Evolutionary conservation across 2,888 invertebrate species (phyloP).

Genomic region (Malthinus seriepunctatus): DNA sequence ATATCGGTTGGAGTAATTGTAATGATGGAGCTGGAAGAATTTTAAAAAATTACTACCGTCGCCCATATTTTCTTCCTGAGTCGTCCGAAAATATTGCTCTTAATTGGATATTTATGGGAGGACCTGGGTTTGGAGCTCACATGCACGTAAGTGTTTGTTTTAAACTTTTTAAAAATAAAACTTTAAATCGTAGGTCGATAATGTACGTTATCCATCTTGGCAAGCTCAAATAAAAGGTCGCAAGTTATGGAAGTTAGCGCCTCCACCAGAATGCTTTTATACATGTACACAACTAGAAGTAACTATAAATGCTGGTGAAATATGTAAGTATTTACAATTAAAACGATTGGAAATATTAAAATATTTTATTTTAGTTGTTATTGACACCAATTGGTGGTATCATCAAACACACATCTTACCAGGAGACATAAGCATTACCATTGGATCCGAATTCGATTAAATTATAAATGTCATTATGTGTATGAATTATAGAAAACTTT

Average conservation of each 20-base stretch:
- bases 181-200: constrained; percentile 74
- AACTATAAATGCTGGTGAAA: constrained; percentile 83
- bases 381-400: constrained; percentile 96
- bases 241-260: constrained; percentile 88
- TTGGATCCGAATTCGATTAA: constrained; percentile 95
- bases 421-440: constrained; percentile 90
- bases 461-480: no score
- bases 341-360: neutral
- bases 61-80: constrained; percentile 88
- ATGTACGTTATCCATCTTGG: constrained; percentile 93
- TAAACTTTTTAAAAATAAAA: constrained; percentile 23
- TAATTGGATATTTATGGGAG: constrained; percentile 98
- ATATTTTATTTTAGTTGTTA: constrained; percentile 68
- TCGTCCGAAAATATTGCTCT: constrained; percentile 86
- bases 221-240: constrained; percentile 91
- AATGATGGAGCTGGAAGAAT: constrained; percentile 78
- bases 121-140: constrained; percentile 90
- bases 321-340: constrained; percentile 76
- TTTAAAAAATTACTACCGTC: constrained; percentile 75
- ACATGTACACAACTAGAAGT: constrained; percentile 70
- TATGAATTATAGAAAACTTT: no score
- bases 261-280: constrained; percentile 91
- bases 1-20: constrained; percentile 91
- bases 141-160: constrained; percentile 76
- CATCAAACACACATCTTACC: constrained; percentile 88